A percentile compares a stretch with the other conserved stretches of the same genome.
phyloP scores from a whole-genome alignment of 2,113 vertebrate genomes.

The Brienomyrus longianalis region DNA sequence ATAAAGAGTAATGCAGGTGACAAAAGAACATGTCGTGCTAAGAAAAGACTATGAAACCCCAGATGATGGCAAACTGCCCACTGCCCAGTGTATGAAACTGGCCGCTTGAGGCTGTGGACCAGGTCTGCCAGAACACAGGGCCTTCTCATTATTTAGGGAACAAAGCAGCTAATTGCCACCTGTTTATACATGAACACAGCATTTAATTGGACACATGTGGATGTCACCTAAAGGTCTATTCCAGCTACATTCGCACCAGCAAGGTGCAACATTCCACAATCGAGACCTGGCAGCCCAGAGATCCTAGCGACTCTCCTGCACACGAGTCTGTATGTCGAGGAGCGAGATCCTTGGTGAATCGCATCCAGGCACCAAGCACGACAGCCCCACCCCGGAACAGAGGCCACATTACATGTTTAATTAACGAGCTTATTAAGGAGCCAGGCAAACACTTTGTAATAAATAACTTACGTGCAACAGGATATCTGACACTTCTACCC shows the following conservation, averaged over 20 bases:
- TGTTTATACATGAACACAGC: background rate
- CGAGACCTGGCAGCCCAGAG: background rate
- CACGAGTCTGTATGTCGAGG: background rate
- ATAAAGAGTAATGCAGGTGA: background rate
- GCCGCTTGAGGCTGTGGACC: background rate
- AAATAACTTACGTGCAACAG: background rate
- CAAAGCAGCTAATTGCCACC: background rate
- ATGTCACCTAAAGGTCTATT: background rate
- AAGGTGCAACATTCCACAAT: background rate
- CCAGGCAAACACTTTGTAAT: background rate
- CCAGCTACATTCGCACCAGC: background rate
- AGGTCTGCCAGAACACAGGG: background rate
- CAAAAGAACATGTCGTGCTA: background rate
- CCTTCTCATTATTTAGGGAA: background rate
- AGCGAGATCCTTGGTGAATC: background rate
- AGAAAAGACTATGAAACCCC: background rate
- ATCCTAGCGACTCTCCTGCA: background rate
- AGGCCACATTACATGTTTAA: slow-evolving; percentile 1
- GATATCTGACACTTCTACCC: background rate
- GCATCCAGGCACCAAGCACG: background rate
- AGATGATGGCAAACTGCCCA: background rate
- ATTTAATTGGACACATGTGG: background rate
- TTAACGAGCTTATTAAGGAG: background rate
- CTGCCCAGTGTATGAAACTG: background rate
- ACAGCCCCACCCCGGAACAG: background rate